These are phyloP conservation scores for Meloidogyne floridensis DNA, from an alignment of 1,140 invertebrate species.

Conservation along the genomic window DNA sequence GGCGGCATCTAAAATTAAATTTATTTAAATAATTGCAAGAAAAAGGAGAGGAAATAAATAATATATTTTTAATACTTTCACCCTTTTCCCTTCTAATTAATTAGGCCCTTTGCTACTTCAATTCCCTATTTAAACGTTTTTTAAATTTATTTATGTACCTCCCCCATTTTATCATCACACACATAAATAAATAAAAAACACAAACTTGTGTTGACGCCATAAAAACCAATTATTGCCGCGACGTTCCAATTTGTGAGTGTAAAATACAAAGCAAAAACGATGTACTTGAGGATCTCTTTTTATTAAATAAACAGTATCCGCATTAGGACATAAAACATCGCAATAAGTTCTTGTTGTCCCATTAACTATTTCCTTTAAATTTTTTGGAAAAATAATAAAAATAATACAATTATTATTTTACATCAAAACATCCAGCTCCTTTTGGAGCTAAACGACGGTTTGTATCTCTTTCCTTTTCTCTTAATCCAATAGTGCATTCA, in stretches of 20 bases:
- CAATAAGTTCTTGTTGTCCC: conserved; percentile 59
- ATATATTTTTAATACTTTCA: too few species aligned
- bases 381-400: neutral
- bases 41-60: too few species aligned
- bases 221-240: conserved; percentile 57
- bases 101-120: too few species aligned
- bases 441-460: conserved; percentile 36
- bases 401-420: conserved; percentile 24
- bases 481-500: conserved; percentile 48
- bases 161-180: too few species aligned
- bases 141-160: too few species aligned
- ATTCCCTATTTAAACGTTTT: too few species aligned
- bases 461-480: conserved; percentile 50
- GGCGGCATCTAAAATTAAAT: conserved; percentile 47
- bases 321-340: conserved; percentile 56
- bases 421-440: conserved; percentile 55
- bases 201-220: conserved; percentile 56
- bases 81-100: too few species aligned
- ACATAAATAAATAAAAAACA: neutral
- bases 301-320: conserved; percentile 62
- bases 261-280: conserved; percentile 58
- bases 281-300: conserved; percentile 58
- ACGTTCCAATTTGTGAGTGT: conserved; percentile 57
- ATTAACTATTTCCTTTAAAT: conserved; percentile 44
- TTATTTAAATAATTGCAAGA: neutral